Percentiles rank a stretch among this genome's conserved stretches.
These are phyloP conservation scores for Caenorhabditis inopinata DNA, from an alignment of 1,140 invertebrate species.

Conservation along the genomic window DNA sequence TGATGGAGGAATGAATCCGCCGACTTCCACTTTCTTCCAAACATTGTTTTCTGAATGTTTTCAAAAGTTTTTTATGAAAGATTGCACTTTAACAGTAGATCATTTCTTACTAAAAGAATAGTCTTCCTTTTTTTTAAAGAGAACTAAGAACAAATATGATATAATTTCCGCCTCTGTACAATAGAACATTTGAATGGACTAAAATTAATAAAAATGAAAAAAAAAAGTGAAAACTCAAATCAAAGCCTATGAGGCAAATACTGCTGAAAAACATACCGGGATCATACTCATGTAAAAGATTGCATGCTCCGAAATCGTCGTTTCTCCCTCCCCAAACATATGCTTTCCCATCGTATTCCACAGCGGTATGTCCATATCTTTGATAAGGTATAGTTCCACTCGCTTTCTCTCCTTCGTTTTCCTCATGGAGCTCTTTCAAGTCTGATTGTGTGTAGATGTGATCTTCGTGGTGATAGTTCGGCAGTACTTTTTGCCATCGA, in stretches of 20 bases:
- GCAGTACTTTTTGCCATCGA: conserved; percentile 39
- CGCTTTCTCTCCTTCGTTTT: neutral
- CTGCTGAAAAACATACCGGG: conserved; percentile 71
- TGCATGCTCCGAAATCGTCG: conserved; percentile 76
- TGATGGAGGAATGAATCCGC: conserved; percentile 75
- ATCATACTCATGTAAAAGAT: conserved; percentile 78
- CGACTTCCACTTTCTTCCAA: conserved; percentile 74
- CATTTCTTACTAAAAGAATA: neutral
- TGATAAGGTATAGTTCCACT: conserved; percentile 66
- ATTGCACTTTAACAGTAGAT: neutral
- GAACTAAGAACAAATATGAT: no score
- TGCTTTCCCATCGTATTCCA: conserved; percentile 76
- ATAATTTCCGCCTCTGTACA: no score
- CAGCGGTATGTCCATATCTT: conserved; percentile 83
- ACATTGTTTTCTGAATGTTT: conserved; percentile 71
- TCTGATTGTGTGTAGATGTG: neutral
- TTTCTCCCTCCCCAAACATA: conserved; percentile 89
- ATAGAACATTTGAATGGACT: no score
- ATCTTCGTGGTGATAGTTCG: neutral
- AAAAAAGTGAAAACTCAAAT: no score
- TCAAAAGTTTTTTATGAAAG: neutral
- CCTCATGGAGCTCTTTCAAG: neutral
- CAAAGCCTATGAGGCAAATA: no score
- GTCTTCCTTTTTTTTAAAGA: neutral
- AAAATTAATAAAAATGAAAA: no score